These are phyloP conservation scores for Bursaphelenchus mucronatus DNA, from an alignment of 1,140 invertebrate species.

Conservation along the genomic window DNA sequence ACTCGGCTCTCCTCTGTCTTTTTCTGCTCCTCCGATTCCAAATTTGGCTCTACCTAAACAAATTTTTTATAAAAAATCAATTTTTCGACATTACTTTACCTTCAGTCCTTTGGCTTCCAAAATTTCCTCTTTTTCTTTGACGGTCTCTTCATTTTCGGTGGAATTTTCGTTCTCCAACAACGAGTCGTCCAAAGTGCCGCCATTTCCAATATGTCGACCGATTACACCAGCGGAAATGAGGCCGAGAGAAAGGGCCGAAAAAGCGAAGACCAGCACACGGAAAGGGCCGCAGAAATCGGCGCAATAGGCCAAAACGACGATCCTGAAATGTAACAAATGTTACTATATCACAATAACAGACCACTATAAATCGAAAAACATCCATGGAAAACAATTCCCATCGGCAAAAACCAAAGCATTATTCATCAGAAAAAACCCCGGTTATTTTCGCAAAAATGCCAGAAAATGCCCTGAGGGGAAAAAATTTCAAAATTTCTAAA, in stretches of 20 bases:
- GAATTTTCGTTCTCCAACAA: too few species aligned
- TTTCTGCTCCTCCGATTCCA: constrained; percentile 29
- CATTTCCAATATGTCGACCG: not conserved
- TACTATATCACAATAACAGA: too few species aligned
- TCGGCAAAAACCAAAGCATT: not conserved
- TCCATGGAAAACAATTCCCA: not conserved
- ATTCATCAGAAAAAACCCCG: too few species aligned
- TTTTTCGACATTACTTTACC: constrained; percentile 5
- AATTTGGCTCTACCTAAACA: constrained; percentile 10
- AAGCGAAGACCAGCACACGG: constrained; percentile 62
- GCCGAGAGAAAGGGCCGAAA: constrained; percentile 60
- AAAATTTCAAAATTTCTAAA: too few species aligned
- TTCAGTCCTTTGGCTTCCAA: constrained; percentile 19
- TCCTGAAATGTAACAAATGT: constrained; percentile 28
- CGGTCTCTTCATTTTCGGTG: too few species aligned
- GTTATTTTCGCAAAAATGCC: too few species aligned
- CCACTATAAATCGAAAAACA: not conserved
- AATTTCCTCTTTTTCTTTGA: constrained; percentile 18
- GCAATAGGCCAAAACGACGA: constrained; percentile 61
- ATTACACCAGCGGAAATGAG: constrained; percentile 61
- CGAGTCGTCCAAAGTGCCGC: too few species aligned
- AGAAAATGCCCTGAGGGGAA: too few species aligned
- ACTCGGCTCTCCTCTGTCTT: constrained; percentile 6
- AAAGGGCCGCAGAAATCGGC: constrained; percentile 63
- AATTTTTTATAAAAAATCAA: too few species aligned